Conservation (phyloP, 1,140 invertebrate species). For the Drosophila oshimai region DNA sequence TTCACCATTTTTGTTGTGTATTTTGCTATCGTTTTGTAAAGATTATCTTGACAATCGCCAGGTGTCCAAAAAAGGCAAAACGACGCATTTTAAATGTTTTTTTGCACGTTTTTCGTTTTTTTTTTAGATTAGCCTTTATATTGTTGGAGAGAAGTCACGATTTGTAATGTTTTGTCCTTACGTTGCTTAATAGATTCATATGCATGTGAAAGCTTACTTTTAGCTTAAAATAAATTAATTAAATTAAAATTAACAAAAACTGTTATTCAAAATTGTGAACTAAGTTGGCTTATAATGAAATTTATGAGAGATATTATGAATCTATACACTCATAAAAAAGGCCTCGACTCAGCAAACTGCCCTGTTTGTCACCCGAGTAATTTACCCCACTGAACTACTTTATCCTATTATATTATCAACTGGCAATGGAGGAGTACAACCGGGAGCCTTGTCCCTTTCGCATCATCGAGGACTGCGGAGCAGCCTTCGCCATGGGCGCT, state of each 20-base stretch:
- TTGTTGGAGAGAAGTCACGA: slow-evolving; percentile 32
- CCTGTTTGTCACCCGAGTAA: background rate
- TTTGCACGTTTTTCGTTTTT: slow-evolving; percentile 32
- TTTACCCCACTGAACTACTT: no score
- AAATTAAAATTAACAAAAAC: no score
- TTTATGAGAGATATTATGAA: no score
- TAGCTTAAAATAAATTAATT: background rate
- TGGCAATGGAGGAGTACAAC: slow-evolving; percentile 55
- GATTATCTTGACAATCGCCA: slow-evolving; percentile 52
- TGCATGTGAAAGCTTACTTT: background rate
- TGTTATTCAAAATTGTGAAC: no score
- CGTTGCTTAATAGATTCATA: slow-evolving; percentile 10
- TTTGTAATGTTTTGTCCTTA: slow-evolving; percentile 34
- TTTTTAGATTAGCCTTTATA: slow-evolving; percentile 51
- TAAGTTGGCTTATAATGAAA: no score
- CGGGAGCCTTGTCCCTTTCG: slow-evolving; percentile 66
- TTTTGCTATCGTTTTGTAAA: slow-evolving; percentile 45
- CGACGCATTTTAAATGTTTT: slow-evolving; percentile 49
- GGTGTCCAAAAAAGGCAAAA: slow-evolving; percentile 52
- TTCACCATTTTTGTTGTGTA: slow-evolving; percentile 17
- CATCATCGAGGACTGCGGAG: slow-evolving; percentile 63
- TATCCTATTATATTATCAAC: background rate
- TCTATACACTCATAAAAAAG: background rate
- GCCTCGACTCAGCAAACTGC: background rate
- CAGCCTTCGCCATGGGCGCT: slow-evolving; percentile 62